Evolutionary conservation across 2,113 vertebrate species (phyloP).

Genomic region (Macaca nemestrina): DNA sequence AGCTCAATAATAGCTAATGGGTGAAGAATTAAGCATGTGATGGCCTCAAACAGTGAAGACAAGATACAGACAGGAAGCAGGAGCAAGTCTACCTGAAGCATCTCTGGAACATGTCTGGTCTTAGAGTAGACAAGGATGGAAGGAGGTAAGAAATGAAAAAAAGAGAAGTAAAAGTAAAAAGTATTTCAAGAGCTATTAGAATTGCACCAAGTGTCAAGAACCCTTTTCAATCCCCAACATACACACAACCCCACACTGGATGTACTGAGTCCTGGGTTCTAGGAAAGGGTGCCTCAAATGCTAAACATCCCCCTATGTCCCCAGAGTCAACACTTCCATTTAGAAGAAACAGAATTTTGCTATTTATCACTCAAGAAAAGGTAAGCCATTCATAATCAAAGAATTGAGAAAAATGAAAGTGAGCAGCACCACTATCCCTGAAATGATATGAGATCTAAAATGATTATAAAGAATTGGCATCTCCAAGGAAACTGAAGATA

Average conservation of each 20-base stretch:
- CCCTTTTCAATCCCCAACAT: neutral
- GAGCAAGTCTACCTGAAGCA: neutral
- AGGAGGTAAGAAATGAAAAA: neutral
- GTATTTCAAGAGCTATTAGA: neutral
- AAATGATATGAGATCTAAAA: neutral
- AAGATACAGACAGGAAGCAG: neutral
- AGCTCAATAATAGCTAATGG: accelerated
- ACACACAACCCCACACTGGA: neutral
- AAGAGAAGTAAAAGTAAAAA: neutral
- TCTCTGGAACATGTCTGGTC: neutral
- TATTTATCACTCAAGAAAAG: neutral
- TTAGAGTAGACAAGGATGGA: neutral
- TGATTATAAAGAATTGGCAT: neutral
- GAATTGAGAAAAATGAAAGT: neutral
- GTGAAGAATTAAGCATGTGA: neutral
- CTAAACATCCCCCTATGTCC: neutral
- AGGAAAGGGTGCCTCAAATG: neutral
- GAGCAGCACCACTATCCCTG: neutral
- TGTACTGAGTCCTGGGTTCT: neutral
- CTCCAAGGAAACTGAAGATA: neutral
- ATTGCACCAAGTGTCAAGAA: neutral
- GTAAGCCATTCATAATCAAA: neutral
- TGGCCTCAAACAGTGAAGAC: neutral
- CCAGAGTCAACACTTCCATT: neutral
- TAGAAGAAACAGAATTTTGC: neutral